A percentile compares a stretch with the other conserved stretches of the same genome.
phyloP scores from a whole-genome alignment of 2,113 vertebrate genomes.

The Gavia stellata region DNA sequence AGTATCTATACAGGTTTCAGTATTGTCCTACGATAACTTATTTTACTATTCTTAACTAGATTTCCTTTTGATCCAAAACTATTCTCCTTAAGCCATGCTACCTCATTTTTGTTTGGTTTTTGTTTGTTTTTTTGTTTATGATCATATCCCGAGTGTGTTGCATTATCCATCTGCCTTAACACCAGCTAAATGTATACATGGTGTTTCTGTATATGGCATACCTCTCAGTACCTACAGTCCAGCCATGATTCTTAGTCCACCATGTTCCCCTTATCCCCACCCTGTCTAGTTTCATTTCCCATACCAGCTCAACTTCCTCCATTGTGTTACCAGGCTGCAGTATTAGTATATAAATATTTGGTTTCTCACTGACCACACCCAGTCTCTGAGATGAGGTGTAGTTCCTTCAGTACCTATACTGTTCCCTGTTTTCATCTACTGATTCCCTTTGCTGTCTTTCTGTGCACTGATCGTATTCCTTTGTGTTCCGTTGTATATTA shows the following conservation, averaged over 20 bases:
- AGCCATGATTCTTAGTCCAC: neutral
- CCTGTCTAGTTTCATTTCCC: conserved; percentile 12
- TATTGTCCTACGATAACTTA: neutral
- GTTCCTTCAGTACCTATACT: neutral
- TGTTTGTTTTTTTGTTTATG: neutral
- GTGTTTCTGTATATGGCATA: neutral
- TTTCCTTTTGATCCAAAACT: neutral
- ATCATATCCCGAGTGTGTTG: neutral
- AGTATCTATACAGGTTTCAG: neutral
- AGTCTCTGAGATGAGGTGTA: neutral
- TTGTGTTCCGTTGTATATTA: neutral
- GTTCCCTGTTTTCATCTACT: neutral
- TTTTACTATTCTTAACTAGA: neutral
- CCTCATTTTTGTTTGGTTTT: neutral
- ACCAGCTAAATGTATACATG: neutral
- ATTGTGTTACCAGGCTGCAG: neutral
- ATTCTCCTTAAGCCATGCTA: neutral
- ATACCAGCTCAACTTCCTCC: neutral
- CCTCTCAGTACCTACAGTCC: neutral
- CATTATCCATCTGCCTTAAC: neutral
- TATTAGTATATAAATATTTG: conserved; percentile 10
- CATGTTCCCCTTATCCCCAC: neutral
- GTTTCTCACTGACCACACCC: neutral
- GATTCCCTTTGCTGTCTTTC: neutral
- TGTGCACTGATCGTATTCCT: neutral